Base-by-base conservation (phyloP, 2,888 invertebrate genomes). In the Opisthograptis luteolata region DNA sequence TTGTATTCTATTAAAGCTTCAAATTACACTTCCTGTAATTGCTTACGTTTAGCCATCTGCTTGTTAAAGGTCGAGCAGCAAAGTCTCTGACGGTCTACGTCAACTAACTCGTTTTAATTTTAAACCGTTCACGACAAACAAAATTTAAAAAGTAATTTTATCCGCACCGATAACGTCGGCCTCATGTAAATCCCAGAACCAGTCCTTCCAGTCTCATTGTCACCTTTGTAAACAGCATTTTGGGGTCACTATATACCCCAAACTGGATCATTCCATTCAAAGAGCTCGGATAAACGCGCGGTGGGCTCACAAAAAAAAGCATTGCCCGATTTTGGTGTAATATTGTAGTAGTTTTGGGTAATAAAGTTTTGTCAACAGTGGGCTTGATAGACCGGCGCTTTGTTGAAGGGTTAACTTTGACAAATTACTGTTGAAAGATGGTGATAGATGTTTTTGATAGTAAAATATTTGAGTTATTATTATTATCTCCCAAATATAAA, bases 341-440 rank as follows among this genome's bases (percentile, higher is more conserved):
- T 88, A 87, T 90, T 90, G 87, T 86, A 50, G 44, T 75, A 84
- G 87, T 90, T 79, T 85, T 86, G 81, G 90, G 90, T 90, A 85
- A 88, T 87, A 87, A 65, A 87, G 89, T 89, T 90, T 90, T 87
- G 90, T 88, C 85, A 90, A 90, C 90, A 88, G 70, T 63, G 81
- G 87, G 85, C 81, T 81, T 80, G 84, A 66, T 71, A 62, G 76
- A 72, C 74, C 76, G 69, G 67, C 58, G 58, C 63, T 60, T 73
- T 71, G 66, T 64, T 70, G 63, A 54, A 78, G 87, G 89, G 89
- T 85, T 82, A 80, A 71, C 57, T 61, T 76, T 88, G 88, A 90
- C 87, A 89, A 90, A 90, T 90, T 86, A 81, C 84, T 73, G 72
- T 68, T 64, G 70, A 76, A 70, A 80, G 79, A 64, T 60, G 58